Base-by-base conservation (phyloP, 2,797 vertebrate species). In the Clamator glandarius region DNA sequence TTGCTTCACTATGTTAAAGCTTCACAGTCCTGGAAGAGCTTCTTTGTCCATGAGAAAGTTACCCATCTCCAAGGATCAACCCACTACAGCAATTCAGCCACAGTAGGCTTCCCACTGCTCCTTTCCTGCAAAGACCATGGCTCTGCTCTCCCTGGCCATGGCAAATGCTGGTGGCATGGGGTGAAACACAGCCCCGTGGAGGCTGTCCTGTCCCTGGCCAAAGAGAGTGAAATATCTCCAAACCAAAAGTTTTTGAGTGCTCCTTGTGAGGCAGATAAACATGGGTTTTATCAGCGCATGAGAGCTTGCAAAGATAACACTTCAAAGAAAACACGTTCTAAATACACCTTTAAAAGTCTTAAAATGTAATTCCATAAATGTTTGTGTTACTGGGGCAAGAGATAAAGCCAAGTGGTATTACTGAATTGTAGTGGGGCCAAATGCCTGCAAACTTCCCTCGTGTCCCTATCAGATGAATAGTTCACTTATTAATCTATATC, bases 301-400 rank as follows among this genome's bases (percentile, higher is more conserved):
- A 95, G 94, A 93, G 92, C 83, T 73, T 91, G 93, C 95, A 90
- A 73, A 98, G 99, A 99, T 99, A 99, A 99, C 98, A 96, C 98
- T 98, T 99, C 98, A 99, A 99, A 99, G 98, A 93, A 89, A 87
- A 70, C 97, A 96, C 87, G 90, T 96, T 98, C 98, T 98, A 98
- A 98, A 98, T 96, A 98, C 98, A 98, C 97, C 96, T 96, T 96
- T 93, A 93, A 98, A 98, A 98, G 98, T 97, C 96, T 97, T 98
- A 98, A 98, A 98, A 98, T 98, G 98, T 97, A 97, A 98, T 98
- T 98, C 95, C 97, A 98, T 98, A 98, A 98, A 98, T 99, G 98
- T 99, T 99, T 99, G 98, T 98, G 98, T 98, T 98, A 97, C 97
- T 97, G 23, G 94, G 97, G 97, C 94, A 92, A 95, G 96, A 98